Conservation (phyloP, 2,888 invertebrate genomes). For the Lithodes maja region DNA sequence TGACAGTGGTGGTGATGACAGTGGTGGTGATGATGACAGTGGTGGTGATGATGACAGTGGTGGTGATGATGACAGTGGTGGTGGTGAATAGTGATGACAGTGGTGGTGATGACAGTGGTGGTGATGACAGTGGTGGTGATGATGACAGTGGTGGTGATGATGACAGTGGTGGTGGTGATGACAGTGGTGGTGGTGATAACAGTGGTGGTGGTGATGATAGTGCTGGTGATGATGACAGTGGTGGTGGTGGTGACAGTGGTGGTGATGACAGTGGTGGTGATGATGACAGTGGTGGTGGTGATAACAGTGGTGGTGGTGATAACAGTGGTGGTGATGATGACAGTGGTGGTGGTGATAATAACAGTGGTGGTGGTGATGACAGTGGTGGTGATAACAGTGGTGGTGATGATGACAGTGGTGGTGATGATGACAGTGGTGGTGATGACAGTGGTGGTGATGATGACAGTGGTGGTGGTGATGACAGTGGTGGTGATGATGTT, state of each 20-base stretch:
- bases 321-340: not conserved
- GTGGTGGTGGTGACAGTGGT: not conserved
- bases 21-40: not conserved
- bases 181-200: not conserved
- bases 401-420: not conserved
- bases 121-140: not conserved
- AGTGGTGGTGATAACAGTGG: not conserved
- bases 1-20: not conserved
- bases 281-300: not conserved
- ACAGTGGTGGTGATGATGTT: not conserved
- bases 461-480: not conserved
- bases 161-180: not conserved
- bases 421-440: not conserved
- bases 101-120: not conserved
- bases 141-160: not conserved
- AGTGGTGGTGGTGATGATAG: not conserved
- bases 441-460: not conserved
- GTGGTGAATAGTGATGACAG: not conserved
- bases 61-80: not conserved
- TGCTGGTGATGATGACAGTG: not conserved
- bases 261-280: not conserved
- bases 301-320: not conserved
- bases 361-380: not conserved
- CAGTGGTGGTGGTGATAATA: not conserved
- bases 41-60: not conserved